Evolutionary conservation across 2,888 invertebrate genomes (phyloP).

Genomic region (Drosophila recens): DNA sequence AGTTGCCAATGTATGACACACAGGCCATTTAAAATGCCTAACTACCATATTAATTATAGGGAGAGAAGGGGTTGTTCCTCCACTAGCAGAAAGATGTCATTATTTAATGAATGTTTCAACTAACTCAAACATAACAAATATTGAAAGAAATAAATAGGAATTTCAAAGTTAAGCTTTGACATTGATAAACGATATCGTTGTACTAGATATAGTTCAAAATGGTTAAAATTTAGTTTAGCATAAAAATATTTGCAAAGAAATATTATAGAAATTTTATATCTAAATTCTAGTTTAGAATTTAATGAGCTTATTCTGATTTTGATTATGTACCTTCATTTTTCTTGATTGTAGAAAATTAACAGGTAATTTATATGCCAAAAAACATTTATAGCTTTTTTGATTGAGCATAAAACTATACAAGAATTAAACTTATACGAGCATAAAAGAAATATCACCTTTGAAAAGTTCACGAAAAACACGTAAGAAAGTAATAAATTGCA

Average conservation of each 20-base stretch:
- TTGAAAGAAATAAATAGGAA: background rate
- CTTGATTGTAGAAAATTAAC: background rate
- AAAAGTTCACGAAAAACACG: background rate
- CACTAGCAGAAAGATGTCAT: background rate
- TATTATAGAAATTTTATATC: too few species aligned
- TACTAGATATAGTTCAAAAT: too few species aligned
- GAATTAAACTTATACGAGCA: background rate
- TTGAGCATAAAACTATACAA: background rate
- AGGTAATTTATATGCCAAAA: background rate
- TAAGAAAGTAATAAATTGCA: conserved; percentile 4
- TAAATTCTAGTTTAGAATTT: too few species aligned
- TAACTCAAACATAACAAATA: background rate
- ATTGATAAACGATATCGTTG: too few species aligned
- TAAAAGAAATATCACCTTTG: background rate
- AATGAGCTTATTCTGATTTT: background rate
- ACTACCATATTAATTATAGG: conserved; percentile 21
- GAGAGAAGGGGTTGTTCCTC: conserved; percentile 3
- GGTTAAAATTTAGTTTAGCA: too few species aligned
- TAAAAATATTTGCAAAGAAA: too few species aligned
- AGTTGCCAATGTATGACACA: conserved; percentile 11
- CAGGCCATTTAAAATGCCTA: conserved; percentile 30
- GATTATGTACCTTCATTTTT: too few species aligned
- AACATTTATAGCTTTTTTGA: background rate
- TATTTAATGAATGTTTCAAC: conserved; percentile 1
- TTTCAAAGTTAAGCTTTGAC: background rate